These are phyloP conservation scores for Silurus meridionalis DNA, from an alignment of 2,113 vertebrate genomes.

Conservation along the genomic window DNA sequence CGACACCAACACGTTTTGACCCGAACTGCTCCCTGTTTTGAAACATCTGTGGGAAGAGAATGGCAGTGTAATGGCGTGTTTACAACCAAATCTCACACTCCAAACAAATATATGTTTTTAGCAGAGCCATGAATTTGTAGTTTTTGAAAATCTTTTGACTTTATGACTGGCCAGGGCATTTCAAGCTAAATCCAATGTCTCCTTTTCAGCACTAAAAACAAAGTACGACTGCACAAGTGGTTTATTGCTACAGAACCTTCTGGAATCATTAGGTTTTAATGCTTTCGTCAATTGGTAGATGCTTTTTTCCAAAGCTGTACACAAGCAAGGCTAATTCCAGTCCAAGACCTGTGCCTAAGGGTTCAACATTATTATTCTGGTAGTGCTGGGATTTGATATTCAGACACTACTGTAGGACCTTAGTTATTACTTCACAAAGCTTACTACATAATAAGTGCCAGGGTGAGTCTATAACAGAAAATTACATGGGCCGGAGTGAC, in stretches of 20 bases:
- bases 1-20: conserved; percentile 59
- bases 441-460: no score
- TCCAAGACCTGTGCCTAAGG: neutral
- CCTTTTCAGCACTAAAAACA: neutral
- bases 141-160: neutral
- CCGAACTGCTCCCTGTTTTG: conserved; percentile 39
- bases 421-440: neutral
- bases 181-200: neutral
- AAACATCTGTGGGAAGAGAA: conserved; percentile 37
- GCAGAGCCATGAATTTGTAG: conserved; percentile 35
- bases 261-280: neutral
- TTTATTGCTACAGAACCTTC: neutral
- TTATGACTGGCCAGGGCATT: neutral
- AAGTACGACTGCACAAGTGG: neutral
- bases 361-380: neutral
- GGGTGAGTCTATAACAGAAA: no score
- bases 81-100: conserved; percentile 21
- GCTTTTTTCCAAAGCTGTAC: neutral
- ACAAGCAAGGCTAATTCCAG: neutral
- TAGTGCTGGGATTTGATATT: neutral
- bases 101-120: no score
- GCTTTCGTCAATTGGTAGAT: neutral
- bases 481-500: no score
- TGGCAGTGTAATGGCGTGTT: conserved; percentile 25
- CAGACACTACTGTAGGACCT: neutral